Conservation (phyloP, 1,140 invertebrate genomes). For the Lepidurus arcticus region DNA sequence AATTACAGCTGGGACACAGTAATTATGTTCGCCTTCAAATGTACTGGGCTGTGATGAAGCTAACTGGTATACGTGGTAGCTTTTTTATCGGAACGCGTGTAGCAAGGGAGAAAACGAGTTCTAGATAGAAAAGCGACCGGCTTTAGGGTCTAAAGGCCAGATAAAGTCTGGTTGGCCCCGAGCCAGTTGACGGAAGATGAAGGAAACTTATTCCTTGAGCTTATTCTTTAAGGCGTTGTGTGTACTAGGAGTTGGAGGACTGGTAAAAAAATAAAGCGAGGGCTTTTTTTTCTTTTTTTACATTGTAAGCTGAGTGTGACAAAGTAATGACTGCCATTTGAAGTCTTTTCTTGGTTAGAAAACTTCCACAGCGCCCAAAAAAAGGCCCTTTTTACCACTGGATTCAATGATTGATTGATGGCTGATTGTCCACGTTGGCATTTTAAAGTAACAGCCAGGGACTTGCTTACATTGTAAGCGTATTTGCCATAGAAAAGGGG, state of each 20-base stretch:
- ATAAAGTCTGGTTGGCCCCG: neutral
- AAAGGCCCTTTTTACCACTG: too few relatives aligned
- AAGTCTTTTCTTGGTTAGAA: neutral
- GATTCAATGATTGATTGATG: too few relatives aligned
- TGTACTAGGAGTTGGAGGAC: neutral
- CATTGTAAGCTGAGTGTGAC: neutral
- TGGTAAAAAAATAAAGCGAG: neutral
- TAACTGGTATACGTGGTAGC: neutral
- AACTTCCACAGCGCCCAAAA: neutral
- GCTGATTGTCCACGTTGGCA: too few relatives aligned
- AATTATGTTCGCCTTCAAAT: too few relatives aligned
- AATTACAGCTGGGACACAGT: too few relatives aligned
- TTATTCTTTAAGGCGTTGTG: neutral
- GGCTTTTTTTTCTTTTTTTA: neutral
- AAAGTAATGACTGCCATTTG: neutral
- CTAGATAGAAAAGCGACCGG: neutral
- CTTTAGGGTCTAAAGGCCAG: neutral
- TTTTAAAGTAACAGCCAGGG: too few relatives aligned
- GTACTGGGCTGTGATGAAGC: too few relatives aligned
- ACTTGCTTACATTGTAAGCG: too few relatives aligned
- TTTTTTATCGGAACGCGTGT: neutral
- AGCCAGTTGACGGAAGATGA: conserved; percentile 18
- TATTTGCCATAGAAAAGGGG: too few relatives aligned
- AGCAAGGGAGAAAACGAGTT: neutral
- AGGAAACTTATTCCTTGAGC: conserved; percentile 2